Evolutionary conservation across 2,888 invertebrate genomes (phyloP), one percentile per base, ranked within the genome.

Genomic region (Perizoma affinitatum): DNA sequence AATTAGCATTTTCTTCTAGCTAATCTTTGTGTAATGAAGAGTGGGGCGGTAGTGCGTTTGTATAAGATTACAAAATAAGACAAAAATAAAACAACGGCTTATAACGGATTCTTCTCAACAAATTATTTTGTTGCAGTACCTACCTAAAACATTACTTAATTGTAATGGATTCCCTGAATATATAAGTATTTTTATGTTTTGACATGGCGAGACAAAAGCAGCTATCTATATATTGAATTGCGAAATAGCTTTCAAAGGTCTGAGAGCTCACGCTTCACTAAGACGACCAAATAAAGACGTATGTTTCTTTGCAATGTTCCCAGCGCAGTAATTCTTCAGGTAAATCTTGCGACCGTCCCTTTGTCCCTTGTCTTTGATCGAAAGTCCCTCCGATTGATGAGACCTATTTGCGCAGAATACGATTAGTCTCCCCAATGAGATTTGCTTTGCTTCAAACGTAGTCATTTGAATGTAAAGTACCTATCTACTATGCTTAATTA

Each of bases 321-420:
- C 73, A 68, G 72, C 75, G 80, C 76, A 84, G 85, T 86, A 86
- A 83, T 79, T 87, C 86, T 87, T 86, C 78, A 61, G 78, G 79
- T 82, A 84, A 82, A 83, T 84, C 78, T 73, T 70, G 71, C 76
- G 78, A 79, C 75, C 63, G 82, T 81, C 83, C 83, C 81, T 80
- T 86, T 87, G 84, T 86, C 86, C 86, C 86, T 84, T 82, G 87
- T 87, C 88, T 86, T 86, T 86, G 86, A 87, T 86, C 82, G 86
- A 85, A 84, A 86, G 83, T 84, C 84, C 77, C 77, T 79, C 80
- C 83, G 86, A 89, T 88, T 88, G 88, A 89, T 89, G 87, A 80
- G 85, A 78, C 79, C 85, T 82, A 88, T 88, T 88, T 87, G 86
- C 79, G 76, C 74, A 71, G 74, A 81, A 76, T 77, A 77, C 72